Conservation (phyloP, 2,113 vertebrate genomes). For the Puffinus mauretanicus region DNA sequence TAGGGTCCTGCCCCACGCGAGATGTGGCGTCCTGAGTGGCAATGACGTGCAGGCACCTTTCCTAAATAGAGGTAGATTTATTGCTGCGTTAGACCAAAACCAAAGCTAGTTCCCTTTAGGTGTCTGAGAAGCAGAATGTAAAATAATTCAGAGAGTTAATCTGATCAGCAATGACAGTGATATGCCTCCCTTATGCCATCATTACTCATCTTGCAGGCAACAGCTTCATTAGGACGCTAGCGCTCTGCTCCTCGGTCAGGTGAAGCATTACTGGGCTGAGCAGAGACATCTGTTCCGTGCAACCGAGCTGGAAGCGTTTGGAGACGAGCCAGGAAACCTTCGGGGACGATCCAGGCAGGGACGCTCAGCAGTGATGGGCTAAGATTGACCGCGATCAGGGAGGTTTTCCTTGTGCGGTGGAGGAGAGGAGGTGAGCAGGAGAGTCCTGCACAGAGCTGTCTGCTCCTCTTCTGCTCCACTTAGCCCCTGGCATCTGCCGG, state of each 20-base stretch:
- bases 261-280: background rate
- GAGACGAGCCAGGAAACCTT: background rate
- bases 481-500: background rate
- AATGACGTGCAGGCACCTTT: background rate
- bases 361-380: background rate
- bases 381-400: background rate
- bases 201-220: slow-evolving; percentile 25
- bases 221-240: slow-evolving; percentile 1
- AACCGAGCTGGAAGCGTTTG: background rate
- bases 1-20: background rate
- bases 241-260: background rate
- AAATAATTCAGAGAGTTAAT: slow-evolving; percentile 29
- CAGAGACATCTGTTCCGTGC: slow-evolving; percentile 36
- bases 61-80: background rate
- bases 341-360: background rate
- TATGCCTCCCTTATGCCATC: slow-evolving; percentile 21
- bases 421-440: background rate
- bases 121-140: background rate
- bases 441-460: background rate
- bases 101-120: background rate
- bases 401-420: background rate
- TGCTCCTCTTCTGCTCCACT: background rate
- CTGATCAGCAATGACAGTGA: slow-evolving; percentile 28
- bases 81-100: background rate
- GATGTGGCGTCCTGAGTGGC: rapidly evolving